Conservation (phyloP, 2,888 invertebrate genomes). For the Harpalus rubripes region DNA sequence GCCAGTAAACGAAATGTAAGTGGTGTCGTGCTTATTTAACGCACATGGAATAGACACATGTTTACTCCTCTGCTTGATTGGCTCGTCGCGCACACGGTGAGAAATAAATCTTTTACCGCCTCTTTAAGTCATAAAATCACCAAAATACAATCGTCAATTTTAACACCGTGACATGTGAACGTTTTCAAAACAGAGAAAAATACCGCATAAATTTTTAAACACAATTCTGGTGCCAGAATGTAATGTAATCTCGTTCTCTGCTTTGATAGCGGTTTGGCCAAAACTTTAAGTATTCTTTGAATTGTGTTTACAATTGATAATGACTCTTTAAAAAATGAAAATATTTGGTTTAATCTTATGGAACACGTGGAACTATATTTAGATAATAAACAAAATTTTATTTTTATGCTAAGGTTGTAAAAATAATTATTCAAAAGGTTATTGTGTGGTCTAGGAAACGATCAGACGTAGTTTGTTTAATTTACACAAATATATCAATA, state of each 20-base stretch:
- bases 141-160: slow-evolving; percentile 66
- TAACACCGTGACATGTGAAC: slow-evolving; percentile 61
- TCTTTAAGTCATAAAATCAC: slow-evolving; percentile 62
- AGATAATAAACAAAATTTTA: slow-evolving; percentile 36
- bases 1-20: slow-evolving; percentile 21
- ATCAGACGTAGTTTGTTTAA: neutral
- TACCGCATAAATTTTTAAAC: slow-evolving; percentile 61
- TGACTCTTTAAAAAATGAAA: slow-evolving; percentile 51
- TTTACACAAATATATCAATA: slow-evolving; percentile 3
- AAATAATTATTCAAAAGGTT: slow-evolving; percentile 44
- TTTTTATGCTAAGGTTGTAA: slow-evolving; percentile 44
- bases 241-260: slow-evolving; percentile 50
- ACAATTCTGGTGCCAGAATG: slow-evolving; percentile 58
- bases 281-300: slow-evolving; percentile 37
- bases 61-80: slow-evolving; percentile 55
- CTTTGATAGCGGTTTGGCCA: slow-evolving; percentile 55
- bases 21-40: slow-evolving; percentile 39
- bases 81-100: slow-evolving; percentile 5
- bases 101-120: slow-evolving; percentile 63
- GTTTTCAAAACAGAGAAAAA: slow-evolving; percentile 61
- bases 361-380: slow-evolving; percentile 41
- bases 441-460: slow-evolving; percentile 10
- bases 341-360: slow-evolving; percentile 37
- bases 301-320: slow-evolving; percentile 55
- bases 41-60: slow-evolving; percentile 25